These are phyloP conservation scores for Percopsis omiscomaycus DNA, from an alignment of 2,797 vertebrate genomes.

Conservation along the genomic window DNA sequence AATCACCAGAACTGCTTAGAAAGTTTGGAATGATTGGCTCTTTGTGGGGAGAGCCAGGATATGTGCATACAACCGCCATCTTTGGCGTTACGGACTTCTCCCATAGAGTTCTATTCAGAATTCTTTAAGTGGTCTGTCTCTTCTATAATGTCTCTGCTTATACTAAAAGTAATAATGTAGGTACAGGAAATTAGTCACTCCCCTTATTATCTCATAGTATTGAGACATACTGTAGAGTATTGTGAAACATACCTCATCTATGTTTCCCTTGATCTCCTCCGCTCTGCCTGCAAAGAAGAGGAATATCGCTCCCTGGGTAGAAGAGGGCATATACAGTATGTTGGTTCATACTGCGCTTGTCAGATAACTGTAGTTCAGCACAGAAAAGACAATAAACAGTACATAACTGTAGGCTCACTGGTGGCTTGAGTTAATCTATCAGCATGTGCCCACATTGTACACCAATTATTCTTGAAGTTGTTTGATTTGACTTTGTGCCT, in stretches of 20 bases:
- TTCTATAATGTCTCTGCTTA: too few relatives aligned
- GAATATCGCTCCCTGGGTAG: constrained; percentile 82
- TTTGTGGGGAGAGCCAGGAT: too few relatives aligned
- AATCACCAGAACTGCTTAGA: too few relatives aligned
- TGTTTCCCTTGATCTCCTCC: constrained; percentile 87
- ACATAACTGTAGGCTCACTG: neutral
- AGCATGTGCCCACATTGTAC: neutral
- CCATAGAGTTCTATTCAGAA: too few relatives aligned
- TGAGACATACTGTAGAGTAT: constrained; percentile 1
- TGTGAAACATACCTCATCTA: constrained; percentile 75
- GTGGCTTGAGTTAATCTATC: neutral
- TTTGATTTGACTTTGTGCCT: constrained; percentile 40
- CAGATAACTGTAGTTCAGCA: neutral
- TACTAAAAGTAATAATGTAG: neutral
- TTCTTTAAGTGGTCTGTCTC: too few relatives aligned
- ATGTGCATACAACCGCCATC: too few relatives aligned
- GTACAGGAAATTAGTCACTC: neutral
- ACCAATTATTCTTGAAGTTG: constrained; percentile 26
- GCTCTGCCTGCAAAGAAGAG: constrained; percentile 86
- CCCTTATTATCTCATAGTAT: neutral
- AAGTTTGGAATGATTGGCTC: too few relatives aligned
- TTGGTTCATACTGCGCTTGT: neutral
- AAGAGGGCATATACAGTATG: constrained; percentile 8
- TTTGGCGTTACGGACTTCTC: too few relatives aligned
- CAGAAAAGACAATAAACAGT: neutral